Evolutionary conservation across 2,113 vertebrate genomes (phyloP), one percentile per base, ranked within the genome.

Genomic region (Platichthys stellatus): DNA sequence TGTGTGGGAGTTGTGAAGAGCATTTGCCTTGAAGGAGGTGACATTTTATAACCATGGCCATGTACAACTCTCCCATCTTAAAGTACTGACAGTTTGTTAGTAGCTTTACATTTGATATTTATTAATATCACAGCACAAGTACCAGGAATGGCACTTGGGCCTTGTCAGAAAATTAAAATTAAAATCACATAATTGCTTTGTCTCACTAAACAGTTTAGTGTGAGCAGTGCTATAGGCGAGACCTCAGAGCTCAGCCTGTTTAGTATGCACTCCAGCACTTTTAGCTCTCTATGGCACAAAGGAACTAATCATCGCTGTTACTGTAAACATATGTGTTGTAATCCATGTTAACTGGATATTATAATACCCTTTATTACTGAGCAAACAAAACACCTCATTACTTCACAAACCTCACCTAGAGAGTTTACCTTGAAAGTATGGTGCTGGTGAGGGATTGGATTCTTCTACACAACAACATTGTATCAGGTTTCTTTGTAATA

Each of bases 301-400:
- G 68, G 63, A 72, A 21, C 78, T 69, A 67, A 78, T 78, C 59
- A 54, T 83, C 70, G 56, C 35, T 57, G 66, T 6, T 57, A 64
- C 63, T 61, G 63, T 69, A 75, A 68, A 78, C 81, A 81, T 69
- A 69, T 69, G 57, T 78, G 74, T 43, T 74, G 21, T 68, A 78
- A 78, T 74, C 70, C 71, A 68, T 68, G 74, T 78, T 71, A 54
- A 35, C 70, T 78, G 47, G 69, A 78, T 65, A 78, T 68, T 53
- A 18, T 78, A 68, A 77, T 69, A 60, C 45, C 43, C 56, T 69
- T 76, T 69, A 80, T 80, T 67, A 80, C 40, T 38, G 63, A 61
- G 54, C 35, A 80, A 84, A 80, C 73, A 80, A 69, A 80, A 73
- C 56, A 28, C 53, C 43, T 74, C 71, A 81, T 77, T 69, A 76